A percentile compares a stretch with the other conserved stretches of the same genome.
phyloP scores from a whole-genome alignment of 2,888 invertebrate genomes.

The Polyommatus icarus region DNA sequence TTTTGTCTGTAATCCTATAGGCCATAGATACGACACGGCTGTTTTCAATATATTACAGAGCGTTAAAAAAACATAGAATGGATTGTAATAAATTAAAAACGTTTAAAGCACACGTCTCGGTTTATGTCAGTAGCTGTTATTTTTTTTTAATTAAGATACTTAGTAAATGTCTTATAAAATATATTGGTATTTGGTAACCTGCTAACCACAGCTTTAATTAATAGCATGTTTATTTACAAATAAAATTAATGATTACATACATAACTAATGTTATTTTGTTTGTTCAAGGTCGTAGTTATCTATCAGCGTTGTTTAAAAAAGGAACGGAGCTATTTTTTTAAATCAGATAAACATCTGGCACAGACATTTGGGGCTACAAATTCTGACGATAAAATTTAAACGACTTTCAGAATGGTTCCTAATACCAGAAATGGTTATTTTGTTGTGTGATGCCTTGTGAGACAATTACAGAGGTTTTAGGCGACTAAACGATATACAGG shows the following conservation, averaged over 20 bases:
- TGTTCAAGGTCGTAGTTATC: conserved; percentile 71
- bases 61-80: not conserved
- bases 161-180: not conserved
- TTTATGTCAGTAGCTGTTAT: not conserved
- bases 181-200: not conserved
- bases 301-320: conserved; percentile 49
- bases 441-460: conserved; percentile 45
- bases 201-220: not conserved
- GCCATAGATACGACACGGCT: not conserved
- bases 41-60: not conserved
- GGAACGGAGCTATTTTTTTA: conserved; percentile 46
- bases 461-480: conserved; percentile 37
- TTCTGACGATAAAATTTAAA: conserved; percentile 54
- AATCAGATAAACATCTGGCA: conserved; percentile 58
- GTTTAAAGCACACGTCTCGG: too few species aligned
- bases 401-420: conserved; percentile 46
- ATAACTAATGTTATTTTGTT: conserved; percentile 66
- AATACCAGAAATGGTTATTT: conserved; percentile 49
- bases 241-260: conserved; percentile 27
- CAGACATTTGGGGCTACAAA: conserved; percentile 47
- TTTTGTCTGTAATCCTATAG: conserved; percentile 58
- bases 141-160: not conserved
- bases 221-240: not conserved
- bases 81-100: too few species aligned
- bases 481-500: conserved; percentile 40